Conservation (phyloP, 2,888 invertebrate species). For the Gymnosoma rotundatum region DNA sequence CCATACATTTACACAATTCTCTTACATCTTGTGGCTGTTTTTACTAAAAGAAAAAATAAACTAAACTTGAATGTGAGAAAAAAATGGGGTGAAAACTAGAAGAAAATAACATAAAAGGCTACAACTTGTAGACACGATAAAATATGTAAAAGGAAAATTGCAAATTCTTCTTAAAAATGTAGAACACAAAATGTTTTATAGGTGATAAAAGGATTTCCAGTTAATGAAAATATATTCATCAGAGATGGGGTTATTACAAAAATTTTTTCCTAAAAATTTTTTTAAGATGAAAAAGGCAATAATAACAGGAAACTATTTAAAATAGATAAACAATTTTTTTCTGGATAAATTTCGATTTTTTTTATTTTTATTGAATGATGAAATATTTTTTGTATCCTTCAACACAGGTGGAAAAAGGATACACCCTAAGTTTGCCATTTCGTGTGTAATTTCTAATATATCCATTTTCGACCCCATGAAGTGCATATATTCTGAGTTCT, state of each 20-base stretch:
- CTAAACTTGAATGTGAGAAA: constrained; percentile 25
- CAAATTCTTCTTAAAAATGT: constrained; percentile 2
- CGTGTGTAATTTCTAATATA: no score
- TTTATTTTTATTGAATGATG: no score
- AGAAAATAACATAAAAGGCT: constrained; percentile 10
- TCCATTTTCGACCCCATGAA: no score
- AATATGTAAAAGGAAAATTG: constrained; percentile 42
- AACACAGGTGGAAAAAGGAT: no score
- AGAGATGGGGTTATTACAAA: not conserved
- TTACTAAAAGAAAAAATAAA: constrained; percentile 7
- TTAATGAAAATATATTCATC: constrained; percentile 57
- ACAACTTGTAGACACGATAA: constrained; percentile 57
- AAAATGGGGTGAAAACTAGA: not conserved
- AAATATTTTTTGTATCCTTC: no score
- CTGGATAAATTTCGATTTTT: no score
- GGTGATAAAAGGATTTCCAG: constrained; percentile 62
- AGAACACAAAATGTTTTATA: constrained; percentile 54
- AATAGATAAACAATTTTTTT: no score
- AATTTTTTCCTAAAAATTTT: not conserved
- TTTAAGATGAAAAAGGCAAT: no score
- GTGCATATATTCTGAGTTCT: no score
- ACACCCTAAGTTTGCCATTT: no score
- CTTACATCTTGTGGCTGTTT: constrained; percentile 62
- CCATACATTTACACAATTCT: constrained; percentile 58
- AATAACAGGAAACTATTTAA: no score